Base-by-base conservation (phyloP, 2,797 vertebrate species). In the Petrocephalus sullivani region DNA sequence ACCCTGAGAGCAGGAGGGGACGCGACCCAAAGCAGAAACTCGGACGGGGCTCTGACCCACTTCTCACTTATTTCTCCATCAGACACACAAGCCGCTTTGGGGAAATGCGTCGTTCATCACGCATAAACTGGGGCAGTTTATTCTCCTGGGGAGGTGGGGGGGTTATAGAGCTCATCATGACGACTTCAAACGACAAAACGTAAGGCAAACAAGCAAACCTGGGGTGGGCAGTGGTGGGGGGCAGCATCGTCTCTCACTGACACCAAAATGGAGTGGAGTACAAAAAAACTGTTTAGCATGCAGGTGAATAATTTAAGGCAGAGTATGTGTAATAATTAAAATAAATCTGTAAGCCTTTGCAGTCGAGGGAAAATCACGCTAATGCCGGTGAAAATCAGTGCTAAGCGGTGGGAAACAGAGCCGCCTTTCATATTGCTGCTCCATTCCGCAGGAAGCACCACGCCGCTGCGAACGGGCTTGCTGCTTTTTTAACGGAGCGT, bases 11-110 rank as follows among this genome's bases (percentile, higher is more conserved):
- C 64, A 64, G 86, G 75, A 23, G 85, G 64, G 28, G 87, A 78
- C 28, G 28, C 5, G 37, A 82, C 85, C 23, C 87, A 82, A 85
- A n/a, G 75, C 84, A 41, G 60, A 56, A 57, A 83, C 57, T 88
- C 9, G 75, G 89, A 86, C 88, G 87, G 46, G 33, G 78, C 23
- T 56, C 67, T 90, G 89, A 89, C 89, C 91, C 91, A 91, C 58
- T 91, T 92, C 81, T 49, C 85, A 90, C 89, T 88, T 84, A 90
- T 91, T 89, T 61, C 85, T 87, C 87, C 85, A 67, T 87, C 54
- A 90, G 78, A 88, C 49, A 28, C 88, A 82, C 91, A 91, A 92
- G 91, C 91, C 87, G 91, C 91, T 91, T 91, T 91, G 28, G 88
- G 90, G 88, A 88, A 87, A 88, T 1, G 64, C 82, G 82, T 81